Conservation (phyloP, 2,113 vertebrate genomes). For the Melanerpes formicivorus region DNA sequence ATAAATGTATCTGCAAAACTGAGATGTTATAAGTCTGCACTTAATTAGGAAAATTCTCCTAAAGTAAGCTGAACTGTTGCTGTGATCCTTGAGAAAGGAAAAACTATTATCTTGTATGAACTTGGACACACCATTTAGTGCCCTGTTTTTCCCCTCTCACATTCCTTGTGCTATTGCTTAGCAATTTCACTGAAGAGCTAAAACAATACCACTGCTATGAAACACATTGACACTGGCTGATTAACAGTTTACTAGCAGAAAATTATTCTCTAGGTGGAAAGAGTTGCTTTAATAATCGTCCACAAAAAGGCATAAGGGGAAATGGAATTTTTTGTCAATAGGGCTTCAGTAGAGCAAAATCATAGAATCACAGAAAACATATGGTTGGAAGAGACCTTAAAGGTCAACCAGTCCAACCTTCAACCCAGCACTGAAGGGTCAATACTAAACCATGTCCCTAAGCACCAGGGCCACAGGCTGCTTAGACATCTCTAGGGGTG, state of each 20-base stretch:
- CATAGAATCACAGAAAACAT: too few species aligned
- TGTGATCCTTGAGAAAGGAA: background rate
- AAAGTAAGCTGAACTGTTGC: background rate
- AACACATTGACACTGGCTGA: background rate
- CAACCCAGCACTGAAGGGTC: too few species aligned
- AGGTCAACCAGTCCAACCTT: too few species aligned
- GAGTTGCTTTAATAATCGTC: background rate
- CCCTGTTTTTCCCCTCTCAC: background rate
- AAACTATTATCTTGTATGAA: background rate
- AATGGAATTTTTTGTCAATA: background rate
- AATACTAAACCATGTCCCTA: too few species aligned
- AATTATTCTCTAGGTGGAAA: background rate
- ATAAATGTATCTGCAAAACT: background rate
- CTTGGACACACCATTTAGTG: fast-evolving
- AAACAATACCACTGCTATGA: background rate
- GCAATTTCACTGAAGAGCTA: background rate
- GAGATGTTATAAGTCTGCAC: background rate
- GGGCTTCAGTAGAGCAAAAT: background rate
- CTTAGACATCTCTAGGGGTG: too few species aligned
- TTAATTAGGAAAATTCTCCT: background rate
- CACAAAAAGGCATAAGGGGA: background rate
- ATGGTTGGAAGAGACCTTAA: too few species aligned
- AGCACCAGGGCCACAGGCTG: too few species aligned
- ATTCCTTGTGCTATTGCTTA: background rate
- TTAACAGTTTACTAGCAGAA: background rate